Evolutionary conservation across 2,888 invertebrate species (phyloP).

Genomic region (Sepiola atlantica): DNA sequence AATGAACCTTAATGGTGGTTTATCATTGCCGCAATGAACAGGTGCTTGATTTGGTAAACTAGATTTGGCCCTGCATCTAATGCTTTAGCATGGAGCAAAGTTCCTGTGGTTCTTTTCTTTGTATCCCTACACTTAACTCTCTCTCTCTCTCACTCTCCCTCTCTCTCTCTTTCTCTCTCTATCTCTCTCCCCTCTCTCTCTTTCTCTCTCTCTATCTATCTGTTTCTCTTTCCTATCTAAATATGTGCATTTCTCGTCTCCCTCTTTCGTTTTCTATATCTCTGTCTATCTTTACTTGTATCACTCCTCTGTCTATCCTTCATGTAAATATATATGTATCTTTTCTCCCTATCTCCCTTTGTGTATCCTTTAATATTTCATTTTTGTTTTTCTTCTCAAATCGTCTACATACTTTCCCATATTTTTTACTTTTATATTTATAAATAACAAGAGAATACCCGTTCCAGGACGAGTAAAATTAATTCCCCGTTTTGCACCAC

Average conservation of each 20-base stretch:
- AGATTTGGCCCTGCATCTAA: background rate
- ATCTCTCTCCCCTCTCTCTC: background rate
- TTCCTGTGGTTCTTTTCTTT: background rate
- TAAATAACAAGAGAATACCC: too few relatives aligned
- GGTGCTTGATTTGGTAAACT: background rate
- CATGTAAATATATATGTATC: too few relatives aligned
- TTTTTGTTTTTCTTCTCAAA: background rate
- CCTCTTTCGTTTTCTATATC: too few relatives aligned
- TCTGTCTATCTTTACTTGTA: too few relatives aligned
- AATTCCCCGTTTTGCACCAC: background rate
- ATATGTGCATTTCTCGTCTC: too few relatives aligned
- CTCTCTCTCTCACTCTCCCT: background rate
- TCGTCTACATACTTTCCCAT: background rate
- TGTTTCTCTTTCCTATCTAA: background rate
- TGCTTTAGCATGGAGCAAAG: background rate
- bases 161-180: background rate
- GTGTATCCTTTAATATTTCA: too few relatives aligned
- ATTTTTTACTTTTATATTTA: too few relatives aligned
- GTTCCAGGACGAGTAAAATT: too few relatives aligned
- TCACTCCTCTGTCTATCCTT: too few relatives aligned
- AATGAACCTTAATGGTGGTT: background rate
- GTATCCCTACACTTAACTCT: background rate
- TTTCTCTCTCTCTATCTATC: background rate
- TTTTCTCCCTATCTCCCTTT: too few relatives aligned
- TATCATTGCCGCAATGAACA: conserved; percentile 32